Conservation (phyloP, 2,888 invertebrate species). For the Ormyrus rosae region DNA sequence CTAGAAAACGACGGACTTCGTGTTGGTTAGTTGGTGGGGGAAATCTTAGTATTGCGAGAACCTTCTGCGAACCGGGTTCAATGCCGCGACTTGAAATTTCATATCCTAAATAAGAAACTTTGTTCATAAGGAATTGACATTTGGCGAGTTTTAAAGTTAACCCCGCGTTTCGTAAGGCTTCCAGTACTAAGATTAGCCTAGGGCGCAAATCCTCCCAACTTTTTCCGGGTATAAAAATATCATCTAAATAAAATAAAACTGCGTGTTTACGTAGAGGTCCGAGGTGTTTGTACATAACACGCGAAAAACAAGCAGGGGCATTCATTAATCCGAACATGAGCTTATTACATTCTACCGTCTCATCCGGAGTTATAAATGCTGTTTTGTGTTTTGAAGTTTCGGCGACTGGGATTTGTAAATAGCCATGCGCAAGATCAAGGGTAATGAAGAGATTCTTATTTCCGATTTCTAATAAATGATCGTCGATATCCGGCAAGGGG, state of each 20-base stretch:
- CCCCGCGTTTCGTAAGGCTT: too few species aligned
- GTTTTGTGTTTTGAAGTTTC: constrained; percentile 34
- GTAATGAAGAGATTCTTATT: constrained; percentile 32
- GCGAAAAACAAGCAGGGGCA: constrained; percentile 60
- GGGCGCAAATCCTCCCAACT: too few species aligned
- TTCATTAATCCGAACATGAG: constrained; percentile 62
- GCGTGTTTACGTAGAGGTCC: constrained; percentile 52
- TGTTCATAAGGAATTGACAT: not conserved
- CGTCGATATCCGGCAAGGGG: constrained; percentile 43
- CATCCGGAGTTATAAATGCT: constrained; percentile 40
- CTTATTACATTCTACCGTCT: constrained; percentile 34
- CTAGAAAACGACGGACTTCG: too few species aligned
- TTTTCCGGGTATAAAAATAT: constrained; percentile 60
- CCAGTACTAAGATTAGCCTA: too few species aligned
- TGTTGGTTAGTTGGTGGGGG: too few species aligned
- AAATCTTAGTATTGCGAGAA: not conserved
- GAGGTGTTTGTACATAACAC: not conserved
- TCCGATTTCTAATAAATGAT: constrained; percentile 14
- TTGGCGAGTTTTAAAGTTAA: too few species aligned
- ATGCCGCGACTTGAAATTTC: not conserved
- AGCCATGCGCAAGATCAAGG: constrained; percentile 47
- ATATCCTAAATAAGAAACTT: not conserved
- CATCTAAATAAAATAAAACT: constrained; percentile 64
- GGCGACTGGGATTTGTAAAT: constrained; percentile 47
- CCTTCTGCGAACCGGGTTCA: not conserved